phyloP scores from a whole-genome alignment of 1,140 invertebrate species.

The Grapholita molesta region DNA sequence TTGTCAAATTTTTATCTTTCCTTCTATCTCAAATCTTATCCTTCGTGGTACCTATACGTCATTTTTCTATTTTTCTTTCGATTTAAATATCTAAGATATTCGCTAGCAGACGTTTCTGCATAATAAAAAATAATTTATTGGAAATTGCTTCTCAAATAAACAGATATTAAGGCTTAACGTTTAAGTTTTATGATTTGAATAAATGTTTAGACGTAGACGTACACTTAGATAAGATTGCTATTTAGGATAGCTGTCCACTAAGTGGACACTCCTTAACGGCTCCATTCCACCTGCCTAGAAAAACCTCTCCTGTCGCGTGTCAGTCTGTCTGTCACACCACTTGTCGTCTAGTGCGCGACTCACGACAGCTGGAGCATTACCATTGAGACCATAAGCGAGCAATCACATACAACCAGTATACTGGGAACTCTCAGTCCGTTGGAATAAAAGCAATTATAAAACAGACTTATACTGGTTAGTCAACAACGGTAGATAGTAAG shows the following conservation, averaged over 20 bases:
- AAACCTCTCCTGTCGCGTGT: neutral
- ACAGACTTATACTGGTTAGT: neutral
- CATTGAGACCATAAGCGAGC: neutral
- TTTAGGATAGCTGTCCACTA: neutral
- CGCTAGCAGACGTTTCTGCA: no score
- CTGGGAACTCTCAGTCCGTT: neutral
- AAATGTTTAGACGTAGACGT: no score
- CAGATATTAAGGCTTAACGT: no score
- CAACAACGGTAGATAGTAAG: neutral
- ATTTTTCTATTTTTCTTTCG: no score
- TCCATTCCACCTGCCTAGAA: neutral
- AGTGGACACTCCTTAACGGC: neutral
- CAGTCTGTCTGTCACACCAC: conserved; percentile 8
- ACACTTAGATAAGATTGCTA: neutral
- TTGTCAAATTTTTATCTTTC: no score
- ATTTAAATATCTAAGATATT: no score
- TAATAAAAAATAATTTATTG: no score
- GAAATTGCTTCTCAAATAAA: no score
- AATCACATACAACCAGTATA: neutral
- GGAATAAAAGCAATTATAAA: neutral
- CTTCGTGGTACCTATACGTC: no score
- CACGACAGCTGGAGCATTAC: neutral
- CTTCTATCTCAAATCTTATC: no score
- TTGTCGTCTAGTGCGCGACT: neutral
- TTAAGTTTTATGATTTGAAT: no score